Evolutionary conservation across 1,140 invertebrate genomes (phyloP), one percentile per base, ranked within the genome.

Genomic region (Tetraneura akinire): DNA sequence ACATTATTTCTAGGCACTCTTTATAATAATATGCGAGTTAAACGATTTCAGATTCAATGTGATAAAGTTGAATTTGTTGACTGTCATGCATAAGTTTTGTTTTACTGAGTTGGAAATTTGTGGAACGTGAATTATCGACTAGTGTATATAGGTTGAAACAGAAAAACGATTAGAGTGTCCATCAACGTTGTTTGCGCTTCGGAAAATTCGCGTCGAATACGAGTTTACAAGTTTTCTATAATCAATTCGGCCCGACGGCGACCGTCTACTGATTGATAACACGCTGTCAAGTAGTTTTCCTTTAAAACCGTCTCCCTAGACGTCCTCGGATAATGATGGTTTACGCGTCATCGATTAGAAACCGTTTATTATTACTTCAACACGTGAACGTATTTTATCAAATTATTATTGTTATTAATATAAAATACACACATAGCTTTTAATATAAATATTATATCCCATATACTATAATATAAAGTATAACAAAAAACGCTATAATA

Each of bases 91-190:
- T 62, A 62, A 16, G 29, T 29, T 32, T 23, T 68, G 13, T 47
- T 47, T 47, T 47, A 45, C n/a, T 47, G 21, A 47, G 21, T 47
- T 47, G 37, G 66, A 68, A 45, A 68, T 68, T 68, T 47, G 2
- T 11, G 14, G 66, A 68, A 68, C 66, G 66, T 23, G 42, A 47
- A 45, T 68, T 68, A 47, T 68, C 6, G 66, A 68, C 66, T 6
- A 6, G 23, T 21, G 73, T 57, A 14, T 21, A 18, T 32, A 55
- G 29, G 55, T 21, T 23, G 53, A 18, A 62, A 78, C 55, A 62
- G 74, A 78, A 78, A 78, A 78, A 78, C 74, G 53, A 78, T 78
- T 78, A 78, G 53, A 60, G 74, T 78, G 74, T 78, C 74, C 74
- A 55, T 78, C 74, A 78, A 78, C 62, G 55, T 78, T 45, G 53